Evolutionary conservation across 2,888 invertebrate genomes (phyloP).

Genomic region (Drosophila mimetica): DNA sequence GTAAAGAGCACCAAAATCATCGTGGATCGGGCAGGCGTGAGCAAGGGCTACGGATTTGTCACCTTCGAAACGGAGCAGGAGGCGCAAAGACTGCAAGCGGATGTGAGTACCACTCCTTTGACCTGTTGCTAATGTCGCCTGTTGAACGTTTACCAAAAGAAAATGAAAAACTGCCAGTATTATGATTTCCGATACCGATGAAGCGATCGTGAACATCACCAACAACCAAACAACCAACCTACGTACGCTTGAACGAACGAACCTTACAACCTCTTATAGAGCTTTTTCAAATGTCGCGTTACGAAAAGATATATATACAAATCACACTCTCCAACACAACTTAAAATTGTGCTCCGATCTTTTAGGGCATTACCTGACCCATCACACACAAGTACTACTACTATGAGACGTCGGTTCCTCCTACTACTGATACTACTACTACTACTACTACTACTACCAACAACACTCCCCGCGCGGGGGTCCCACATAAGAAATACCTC

Average conservation of each 20-base stretch:
- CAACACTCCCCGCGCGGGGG: conserved; percentile 40
- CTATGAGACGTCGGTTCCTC: conserved; percentile 36
- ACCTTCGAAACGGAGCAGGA: conserved; percentile 95
- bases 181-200: conserved; percentile 21
- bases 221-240: conserved; percentile 3
- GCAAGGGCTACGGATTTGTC: conserved; percentile 91
- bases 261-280: neutral
- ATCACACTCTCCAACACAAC: conserved; percentile 21
- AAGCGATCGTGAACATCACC: conserved; percentile 11
- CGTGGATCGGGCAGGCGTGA: conserved; percentile 96
- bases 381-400: conserved; percentile 42
- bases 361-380: conserved; percentile 75
- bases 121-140: conserved; percentile 59
- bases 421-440: conserved; percentile 36
- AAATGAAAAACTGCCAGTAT: conserved; percentile 13
- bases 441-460: conserved; percentile 45
- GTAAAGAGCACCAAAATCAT: conserved; percentile 97
- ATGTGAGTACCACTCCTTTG: conserved; percentile 85
- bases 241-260: conserved; percentile 7
- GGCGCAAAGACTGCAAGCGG: conserved; percentile 89
- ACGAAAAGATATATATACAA: conserved; percentile 14
- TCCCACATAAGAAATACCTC: conserved; percentile 11
- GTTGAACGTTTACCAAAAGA: conserved; percentile 23
- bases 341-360: conserved; percentile 76
- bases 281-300: conserved; percentile 4